Conservation (phyloP, 1,140 invertebrate species). For the Brachionus sp. region DNA sequence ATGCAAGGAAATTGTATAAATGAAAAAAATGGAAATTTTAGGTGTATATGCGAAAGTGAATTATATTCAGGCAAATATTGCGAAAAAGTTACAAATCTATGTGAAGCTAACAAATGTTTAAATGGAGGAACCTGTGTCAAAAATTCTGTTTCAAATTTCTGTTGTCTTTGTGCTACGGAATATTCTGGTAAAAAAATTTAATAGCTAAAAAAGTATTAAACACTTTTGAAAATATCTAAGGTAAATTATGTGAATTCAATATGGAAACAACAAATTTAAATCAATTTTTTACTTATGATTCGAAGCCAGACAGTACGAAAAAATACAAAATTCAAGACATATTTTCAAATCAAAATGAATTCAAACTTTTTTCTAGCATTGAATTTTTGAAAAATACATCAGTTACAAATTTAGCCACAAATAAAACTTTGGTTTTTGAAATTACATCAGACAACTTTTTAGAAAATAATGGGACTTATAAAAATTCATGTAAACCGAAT, state of each 20-base stretch:
- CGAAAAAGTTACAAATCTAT: conserved; percentile 3
- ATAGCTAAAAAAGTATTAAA: background rate
- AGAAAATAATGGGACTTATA: background rate
- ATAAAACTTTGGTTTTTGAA: background rate
- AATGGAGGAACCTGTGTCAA: conserved; percentile 35
- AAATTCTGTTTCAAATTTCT: background rate
- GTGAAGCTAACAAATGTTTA: background rate
- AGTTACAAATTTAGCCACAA: background rate
- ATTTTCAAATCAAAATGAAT: too few species aligned
- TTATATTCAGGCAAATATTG: conserved; percentile 13
- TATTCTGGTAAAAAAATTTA: background rate
- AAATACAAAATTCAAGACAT: background rate
- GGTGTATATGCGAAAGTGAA: conserved; percentile 3
- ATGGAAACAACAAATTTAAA: background rate
- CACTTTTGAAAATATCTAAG: background rate
- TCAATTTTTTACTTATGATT: background rate
- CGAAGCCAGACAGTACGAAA: background rate
- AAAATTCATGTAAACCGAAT: background rate
- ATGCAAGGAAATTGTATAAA: background rate
- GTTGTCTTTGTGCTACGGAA: background rate
- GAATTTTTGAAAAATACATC: background rate
- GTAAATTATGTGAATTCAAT: background rate
- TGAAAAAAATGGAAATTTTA: background rate
- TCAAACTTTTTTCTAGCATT: too few species aligned
- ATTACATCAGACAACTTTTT: background rate